Evolutionary conservation across 2,888 invertebrate species (phyloP), one percentile per base, ranked within the genome.

Genomic region (Steinernema scapterisci): DNA sequence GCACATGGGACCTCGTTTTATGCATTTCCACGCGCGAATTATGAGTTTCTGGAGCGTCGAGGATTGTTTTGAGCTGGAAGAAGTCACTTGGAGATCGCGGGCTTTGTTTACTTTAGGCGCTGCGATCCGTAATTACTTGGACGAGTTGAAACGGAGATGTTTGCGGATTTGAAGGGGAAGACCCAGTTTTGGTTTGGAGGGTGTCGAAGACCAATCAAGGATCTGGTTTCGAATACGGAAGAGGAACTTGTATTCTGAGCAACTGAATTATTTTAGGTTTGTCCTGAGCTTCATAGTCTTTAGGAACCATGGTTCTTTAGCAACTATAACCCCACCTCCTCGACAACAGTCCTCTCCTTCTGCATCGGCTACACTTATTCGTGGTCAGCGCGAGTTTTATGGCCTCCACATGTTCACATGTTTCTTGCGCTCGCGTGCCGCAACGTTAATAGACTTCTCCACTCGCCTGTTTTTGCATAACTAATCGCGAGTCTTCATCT

Each of bases 391-490:
- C 54, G 27, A 63, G 27, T 63, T 63, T 31, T 63, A 63, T n/a
- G 63, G 19, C 63, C 7, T 31, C 31, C 31, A 21, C 31, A 48
- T 48, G 48, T 19, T 48, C 48, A n/a, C 48, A 48, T 48, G 48
- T 48, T 48, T 48, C 48, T 48, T 19, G 13, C 48, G 48, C 21
- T 63, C 31, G 63, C 63, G 63, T 63, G 63, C 19, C n/a, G 31
- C 63, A 5, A 25, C 63, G 31, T 25, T 63, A 63, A 63, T 63
- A 63, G 63, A 63, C 25, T 19, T 54, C 54, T 48, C 48, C 48
- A 9, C 23, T 52, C 63, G 63, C 63, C 63, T 63, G 63, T 63
- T 63, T 63, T 63, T 63, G 63, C 63, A 63, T 63, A 63, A 38
- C 63, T 63, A 31, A 63, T 63, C 63, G 63, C 63, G 54, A n/a